phyloP scores from a whole-genome alignment of 2,888 invertebrate species.

The Caenorhabditis afra region DNA sequence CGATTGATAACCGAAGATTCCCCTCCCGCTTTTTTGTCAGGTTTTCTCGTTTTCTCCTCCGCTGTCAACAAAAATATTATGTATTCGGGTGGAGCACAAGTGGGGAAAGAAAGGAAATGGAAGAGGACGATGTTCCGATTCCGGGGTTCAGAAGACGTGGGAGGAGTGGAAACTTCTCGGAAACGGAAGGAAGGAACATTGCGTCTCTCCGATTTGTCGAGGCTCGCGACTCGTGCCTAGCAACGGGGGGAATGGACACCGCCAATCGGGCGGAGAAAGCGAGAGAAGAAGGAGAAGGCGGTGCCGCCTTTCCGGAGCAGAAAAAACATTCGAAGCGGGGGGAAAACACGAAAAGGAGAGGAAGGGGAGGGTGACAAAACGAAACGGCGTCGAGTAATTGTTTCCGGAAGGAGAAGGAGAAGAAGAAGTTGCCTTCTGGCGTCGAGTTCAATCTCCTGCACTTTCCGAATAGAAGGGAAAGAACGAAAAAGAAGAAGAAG shows the following conservation, averaged over 20 bases:
- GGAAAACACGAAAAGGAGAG: constrained; percentile 1
- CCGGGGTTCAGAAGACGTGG: background rate
- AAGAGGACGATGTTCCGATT: background rate
- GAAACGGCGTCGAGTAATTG: constrained; percentile 31
- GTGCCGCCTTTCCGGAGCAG: constrained; percentile 14
- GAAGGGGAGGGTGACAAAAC: constrained; percentile 18
- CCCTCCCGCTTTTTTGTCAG: background rate
- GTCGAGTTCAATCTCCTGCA: constrained; percentile 9
- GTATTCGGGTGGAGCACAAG: background rate
- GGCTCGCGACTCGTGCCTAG: constrained; percentile 19
- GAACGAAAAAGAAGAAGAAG: constrained; percentile 13
- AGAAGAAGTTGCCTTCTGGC: constrained; percentile 17
- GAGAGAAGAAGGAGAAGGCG: constrained; percentile 10
- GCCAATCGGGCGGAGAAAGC: constrained; percentile 3
- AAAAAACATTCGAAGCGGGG: constrained; percentile 10
- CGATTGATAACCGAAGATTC: constrained; percentile 1
- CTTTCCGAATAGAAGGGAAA: background rate
- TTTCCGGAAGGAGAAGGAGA: constrained; percentile 50
- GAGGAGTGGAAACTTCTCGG: too few species aligned
- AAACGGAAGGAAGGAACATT: constrained; percentile 2
- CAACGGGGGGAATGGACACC: constrained; percentile 32
- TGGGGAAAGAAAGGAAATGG: background rate
- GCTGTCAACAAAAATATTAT: constrained; percentile 21
- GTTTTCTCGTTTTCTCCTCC: background rate
- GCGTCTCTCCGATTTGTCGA: background rate